These are phyloP conservation scores for Melipona quadrifasciata DNA, from an alignment of 1,140 invertebrate genomes.

Conservation along the genomic window DNA sequence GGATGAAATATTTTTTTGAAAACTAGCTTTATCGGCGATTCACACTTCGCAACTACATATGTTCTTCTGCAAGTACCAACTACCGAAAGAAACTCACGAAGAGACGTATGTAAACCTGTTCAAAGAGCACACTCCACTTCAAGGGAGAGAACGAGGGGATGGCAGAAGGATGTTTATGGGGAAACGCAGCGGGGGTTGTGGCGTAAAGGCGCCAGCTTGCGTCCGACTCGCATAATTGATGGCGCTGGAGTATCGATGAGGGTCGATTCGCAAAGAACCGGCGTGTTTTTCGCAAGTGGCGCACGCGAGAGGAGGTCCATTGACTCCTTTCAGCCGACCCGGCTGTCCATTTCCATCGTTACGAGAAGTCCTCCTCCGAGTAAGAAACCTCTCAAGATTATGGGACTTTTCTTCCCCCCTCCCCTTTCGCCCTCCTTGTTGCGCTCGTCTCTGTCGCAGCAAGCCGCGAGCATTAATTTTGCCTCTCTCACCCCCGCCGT, in stretches of 20 bases:
- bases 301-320: slow-evolving; percentile 17
- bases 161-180: slow-evolving; percentile 39
- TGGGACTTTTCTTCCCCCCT: slow-evolving; percentile 19
- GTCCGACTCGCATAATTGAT: slow-evolving; percentile 58
- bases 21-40: no score
- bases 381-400: slow-evolving; percentile 66
- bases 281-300: slow-evolving; percentile 27
- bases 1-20: no score
- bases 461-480: slow-evolving; percentile 59
- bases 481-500: neutral
- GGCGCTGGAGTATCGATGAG: slow-evolving; percentile 57
- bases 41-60: no score
- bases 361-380: neutral
- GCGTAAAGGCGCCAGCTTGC: slow-evolving; percentile 35
- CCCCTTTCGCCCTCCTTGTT: neutral
- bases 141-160: neutral
- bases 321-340: slow-evolving; percentile 26
- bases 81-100: neutral
- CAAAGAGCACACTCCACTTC: slow-evolving; percentile 2
- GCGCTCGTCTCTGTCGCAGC: neutral
- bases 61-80: neutral
- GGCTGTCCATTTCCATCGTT: slow-evolving; percentile 26
- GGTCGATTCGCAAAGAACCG: slow-evolving; percentile 52
- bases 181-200: slow-evolving; percentile 16
- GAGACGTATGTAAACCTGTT: neutral